These are phyloP conservation scores for Melieria picta DNA, from an alignment of 2,888 invertebrate genomes.

Conservation along the genomic window DNA sequence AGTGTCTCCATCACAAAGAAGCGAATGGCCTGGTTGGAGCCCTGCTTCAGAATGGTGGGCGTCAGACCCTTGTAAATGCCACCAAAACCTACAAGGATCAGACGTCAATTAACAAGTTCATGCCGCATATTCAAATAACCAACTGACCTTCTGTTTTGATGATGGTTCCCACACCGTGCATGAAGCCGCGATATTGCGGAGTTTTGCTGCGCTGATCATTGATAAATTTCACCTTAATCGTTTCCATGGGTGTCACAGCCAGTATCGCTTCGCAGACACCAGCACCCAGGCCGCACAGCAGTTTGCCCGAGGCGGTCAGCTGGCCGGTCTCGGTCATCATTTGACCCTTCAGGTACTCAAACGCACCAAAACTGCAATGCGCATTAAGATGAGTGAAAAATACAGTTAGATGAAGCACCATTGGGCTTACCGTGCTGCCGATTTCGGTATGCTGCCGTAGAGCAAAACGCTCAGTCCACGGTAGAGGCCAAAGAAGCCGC, in stretches of 20 bases:
- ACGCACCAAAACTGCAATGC: constrained; percentile 87
- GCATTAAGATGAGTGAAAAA: neutral
- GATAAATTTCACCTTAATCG: constrained; percentile 98
- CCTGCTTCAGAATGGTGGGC: constrained; percentile 97
- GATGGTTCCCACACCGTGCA: constrained; percentile 90
- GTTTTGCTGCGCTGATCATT: constrained; percentile 93
- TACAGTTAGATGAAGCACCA: neutral
- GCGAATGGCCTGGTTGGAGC: constrained; percentile 97
- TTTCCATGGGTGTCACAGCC: constrained; percentile 99
- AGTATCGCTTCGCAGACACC: constrained; percentile 95
- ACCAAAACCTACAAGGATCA: constrained; percentile 68
- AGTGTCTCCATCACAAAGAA: constrained; percentile 97
- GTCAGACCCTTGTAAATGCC: constrained; percentile 94
- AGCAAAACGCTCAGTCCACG: constrained; percentile 94
- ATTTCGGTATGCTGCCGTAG: constrained; percentile 98
- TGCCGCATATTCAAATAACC: neutral
- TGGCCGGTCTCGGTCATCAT: constrained; percentile 82
- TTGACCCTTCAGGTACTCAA: constrained; percentile 88
- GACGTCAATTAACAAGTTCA: neutral
- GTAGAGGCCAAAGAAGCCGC: constrained; percentile 93
- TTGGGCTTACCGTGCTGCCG: constrained; percentile 82
- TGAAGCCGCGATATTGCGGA: constrained; percentile 91
- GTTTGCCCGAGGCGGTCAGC: constrained; percentile 77
- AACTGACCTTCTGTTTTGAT: constrained; percentile 80
- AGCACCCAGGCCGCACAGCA: constrained; percentile 93